phyloP scores from a whole-genome alignment of 2,113 vertebrate species.

The Phainopepla nitens region DNA sequence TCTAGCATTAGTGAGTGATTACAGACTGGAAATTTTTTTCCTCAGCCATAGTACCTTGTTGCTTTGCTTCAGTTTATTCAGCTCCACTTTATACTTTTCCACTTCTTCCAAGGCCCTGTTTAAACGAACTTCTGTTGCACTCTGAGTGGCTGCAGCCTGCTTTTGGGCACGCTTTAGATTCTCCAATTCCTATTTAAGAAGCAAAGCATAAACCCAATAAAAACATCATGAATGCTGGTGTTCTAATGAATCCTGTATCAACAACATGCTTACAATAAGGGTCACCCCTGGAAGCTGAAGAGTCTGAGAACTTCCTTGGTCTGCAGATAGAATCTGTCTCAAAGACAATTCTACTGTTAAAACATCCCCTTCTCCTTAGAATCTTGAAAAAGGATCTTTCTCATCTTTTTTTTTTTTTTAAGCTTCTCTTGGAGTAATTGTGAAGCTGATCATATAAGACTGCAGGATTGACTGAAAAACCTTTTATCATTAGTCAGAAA shows the following conservation, averaged over 20 bases:
- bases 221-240: neutral
- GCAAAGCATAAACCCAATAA: neutral
- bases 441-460: neutral
- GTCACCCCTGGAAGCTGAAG: neutral
- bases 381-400: neutral
- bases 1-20: neutral
- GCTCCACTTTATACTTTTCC: slow-evolving; percentile 81
- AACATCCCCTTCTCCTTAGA: neutral
- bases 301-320: neutral
- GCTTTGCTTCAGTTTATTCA: slow-evolving; percentile 83
- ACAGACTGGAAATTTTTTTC: neutral
- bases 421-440: neutral
- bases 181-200: slow-evolving; percentile 81
- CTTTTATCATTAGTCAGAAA: neutral
- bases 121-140: slow-evolving; percentile 82
- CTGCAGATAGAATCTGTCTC: neutral
- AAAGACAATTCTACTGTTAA: neutral
- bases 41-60: slow-evolving; percentile 77
- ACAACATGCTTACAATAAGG: neutral
- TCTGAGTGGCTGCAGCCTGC: slow-evolving; percentile 77
- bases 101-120: slow-evolving; percentile 90
- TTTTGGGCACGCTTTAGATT: slow-evolving; percentile 79
- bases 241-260: neutral
- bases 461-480: neutral
- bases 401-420: neutral